Evolutionary conservation across 2,797 vertebrate species (phyloP), one percentile per base, ranked within the genome.

Genomic region (Sardinella longiceps): DNA sequence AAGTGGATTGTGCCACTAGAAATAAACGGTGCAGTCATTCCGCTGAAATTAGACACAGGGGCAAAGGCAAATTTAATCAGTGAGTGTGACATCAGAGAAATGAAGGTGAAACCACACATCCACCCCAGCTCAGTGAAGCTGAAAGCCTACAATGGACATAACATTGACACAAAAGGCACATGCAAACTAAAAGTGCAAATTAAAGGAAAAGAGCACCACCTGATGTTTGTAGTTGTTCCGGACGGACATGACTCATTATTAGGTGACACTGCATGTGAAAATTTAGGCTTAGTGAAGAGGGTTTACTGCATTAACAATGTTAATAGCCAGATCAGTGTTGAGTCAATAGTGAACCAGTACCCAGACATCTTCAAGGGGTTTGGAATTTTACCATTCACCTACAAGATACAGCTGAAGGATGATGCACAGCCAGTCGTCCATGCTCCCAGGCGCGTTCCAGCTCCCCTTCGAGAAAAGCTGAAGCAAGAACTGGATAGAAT

Each of bases 61-160:
- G n/a, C n/a, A n/a, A n/a, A n/a, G n/a, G 84, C 37, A 88, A 85
- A 83, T 28, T 30, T 87, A 23, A 86, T 87, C 7, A 86, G 48
- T 28, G 43, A 56, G 45, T 23, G 43, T n/a, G 87, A 87, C 0
- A 86, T 87, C 11, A 82, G 30, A 28, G 63, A 39, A 0, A 90
- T 87, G 83, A 89, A 85, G n/a, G n/a, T 43, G 33, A 90, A 88
- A 25, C 82, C 84, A 2, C 60, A 60, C 15, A 86, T 88, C 60
- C 14, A 60, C 11, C 58, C 11, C 6, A 84, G 74, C 15, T 56
- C 63, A 5, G 25, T 83, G n/a, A 37, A 39, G 7, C 60, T 88
- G 5, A 89, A 88, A 66, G 87, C 87, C 63, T 88, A 88, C 28
- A 90, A 88, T 70, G 80, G 84, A 85, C 80, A 85, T 1, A 23